These are phyloP conservation scores for Pogonocichla stellata DNA, from an alignment of 2,113 vertebrate species.

Conservation along the genomic window DNA sequence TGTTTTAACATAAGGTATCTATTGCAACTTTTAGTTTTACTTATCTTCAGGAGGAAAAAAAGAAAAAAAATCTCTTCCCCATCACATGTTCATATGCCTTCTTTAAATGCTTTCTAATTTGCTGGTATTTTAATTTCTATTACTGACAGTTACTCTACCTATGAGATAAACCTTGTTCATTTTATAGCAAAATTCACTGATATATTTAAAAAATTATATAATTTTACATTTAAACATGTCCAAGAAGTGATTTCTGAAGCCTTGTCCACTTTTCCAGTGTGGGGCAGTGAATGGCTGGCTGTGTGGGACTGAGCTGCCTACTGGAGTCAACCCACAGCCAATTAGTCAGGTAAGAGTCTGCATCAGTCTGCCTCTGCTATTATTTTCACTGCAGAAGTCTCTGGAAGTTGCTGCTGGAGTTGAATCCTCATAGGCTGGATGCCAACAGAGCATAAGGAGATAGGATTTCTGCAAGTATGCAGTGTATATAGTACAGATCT, in stretches of 20 bases:
- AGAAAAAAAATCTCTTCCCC: background rate
- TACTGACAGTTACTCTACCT: background rate
- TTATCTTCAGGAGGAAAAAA: background rate
- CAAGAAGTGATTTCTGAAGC: background rate
- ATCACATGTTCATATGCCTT: background rate
- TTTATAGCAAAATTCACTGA: background rate
- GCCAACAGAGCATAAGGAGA: background rate
- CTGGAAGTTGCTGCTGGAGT: background rate
- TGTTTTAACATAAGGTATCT: background rate
- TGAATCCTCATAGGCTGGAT: background rate
- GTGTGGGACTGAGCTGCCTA: background rate
- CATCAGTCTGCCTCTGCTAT: background rate
- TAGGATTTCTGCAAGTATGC: background rate
- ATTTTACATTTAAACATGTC: background rate
- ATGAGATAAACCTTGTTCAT: background rate
- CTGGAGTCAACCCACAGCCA: background rate
- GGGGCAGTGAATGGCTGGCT: fast-evolving
- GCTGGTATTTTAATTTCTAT: background rate
- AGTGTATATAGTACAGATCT: background rate
- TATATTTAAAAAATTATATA: background rate
- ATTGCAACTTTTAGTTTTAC: background rate
- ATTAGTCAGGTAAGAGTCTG: background rate
- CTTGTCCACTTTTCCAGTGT: background rate
- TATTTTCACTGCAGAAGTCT: background rate
- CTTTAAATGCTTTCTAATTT: background rate